Evolutionary conservation across 2,888 invertebrate species (phyloP).

Genomic region (Herminia tarsipennalis): DNA sequence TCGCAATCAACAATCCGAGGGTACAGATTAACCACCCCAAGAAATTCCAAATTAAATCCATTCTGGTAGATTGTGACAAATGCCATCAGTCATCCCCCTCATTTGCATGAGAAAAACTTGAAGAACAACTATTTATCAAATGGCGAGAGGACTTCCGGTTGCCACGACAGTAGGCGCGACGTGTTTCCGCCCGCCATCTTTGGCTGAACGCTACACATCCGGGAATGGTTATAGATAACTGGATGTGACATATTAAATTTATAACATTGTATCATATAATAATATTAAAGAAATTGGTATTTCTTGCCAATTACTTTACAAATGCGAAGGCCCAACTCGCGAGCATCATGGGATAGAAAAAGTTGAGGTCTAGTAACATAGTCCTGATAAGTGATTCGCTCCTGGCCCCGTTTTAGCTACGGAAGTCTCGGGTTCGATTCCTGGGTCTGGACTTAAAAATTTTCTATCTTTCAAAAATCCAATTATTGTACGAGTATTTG

Average conservation of each 20-base stretch:
- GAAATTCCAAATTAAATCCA: constrained; percentile 82
- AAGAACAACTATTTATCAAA: constrained; percentile 86
- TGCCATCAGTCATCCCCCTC: constrained; percentile 84
- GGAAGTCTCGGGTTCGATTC: no score
- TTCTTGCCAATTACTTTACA: no score
- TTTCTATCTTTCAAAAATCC: no score
- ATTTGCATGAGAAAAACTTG: constrained; percentile 85
- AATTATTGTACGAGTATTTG: no score
- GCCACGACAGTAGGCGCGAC: constrained; percentile 83
- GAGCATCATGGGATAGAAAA: no score
- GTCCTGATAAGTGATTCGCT: no score
- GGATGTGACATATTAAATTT: constrained; percentile 28
- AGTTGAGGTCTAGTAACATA: no score
- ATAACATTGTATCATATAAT: no score
- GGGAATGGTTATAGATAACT: constrained; percentile 26
- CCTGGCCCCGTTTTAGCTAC: no score
- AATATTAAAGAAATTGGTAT: no score
- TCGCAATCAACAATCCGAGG: constrained; percentile 38
- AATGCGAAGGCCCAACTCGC: no score
- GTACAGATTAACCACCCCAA: constrained; percentile 69
- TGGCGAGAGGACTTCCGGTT: constrained; percentile 80
- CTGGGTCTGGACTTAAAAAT: no score
- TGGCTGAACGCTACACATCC: constrained; percentile 56
- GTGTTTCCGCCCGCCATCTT: constrained; percentile 80
- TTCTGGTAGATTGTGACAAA: constrained; percentile 83